phyloP scores from a whole-genome alignment of 2,797 vertebrate species.

The Nannoperca obscura region DNA sequence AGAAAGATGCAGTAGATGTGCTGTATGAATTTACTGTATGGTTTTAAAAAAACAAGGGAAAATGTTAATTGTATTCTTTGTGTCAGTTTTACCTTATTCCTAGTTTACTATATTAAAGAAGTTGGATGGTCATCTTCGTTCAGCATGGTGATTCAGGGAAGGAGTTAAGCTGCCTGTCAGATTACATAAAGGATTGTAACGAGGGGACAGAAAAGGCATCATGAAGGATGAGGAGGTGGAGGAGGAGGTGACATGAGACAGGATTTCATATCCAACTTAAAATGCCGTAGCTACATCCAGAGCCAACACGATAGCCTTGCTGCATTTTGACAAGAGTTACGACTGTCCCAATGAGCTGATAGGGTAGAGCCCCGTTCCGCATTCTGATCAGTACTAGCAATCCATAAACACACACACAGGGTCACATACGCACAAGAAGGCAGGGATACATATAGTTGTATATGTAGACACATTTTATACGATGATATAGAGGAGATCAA shows the following conservation, averaged over 20 bases:
- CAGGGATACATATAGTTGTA: not conserved
- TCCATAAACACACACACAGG: slow-evolving; percentile 28
- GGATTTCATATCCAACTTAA: slow-evolving; percentile 22
- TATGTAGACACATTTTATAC: not conserved
- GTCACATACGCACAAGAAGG: not conserved
- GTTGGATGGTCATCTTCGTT: too few relatives aligned
- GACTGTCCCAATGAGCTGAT: slow-evolving; percentile 26
- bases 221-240: slow-evolving; percentile 9
- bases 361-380: slow-evolving; percentile 21
- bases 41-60: too few relatives aligned
- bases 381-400: slow-evolving; percentile 48
- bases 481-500: not conserved
- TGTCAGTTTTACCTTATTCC: too few relatives aligned
- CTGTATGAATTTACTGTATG: too few relatives aligned
- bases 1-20: too few relatives aligned
- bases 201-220: not conserved
- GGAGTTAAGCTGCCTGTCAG: too few relatives aligned
- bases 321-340: slow-evolving; percentile 52
- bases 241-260: not conserved
- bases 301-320: slow-evolving; percentile 38
- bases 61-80: too few relatives aligned
- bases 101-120: too few relatives aligned
- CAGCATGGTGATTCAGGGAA: too few relatives aligned
- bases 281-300: slow-evolving; percentile 29
- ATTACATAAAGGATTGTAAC: too few relatives aligned